Conservation (phyloP, 1,140 invertebrate species). For the Andricus grossulariae region DNA sequence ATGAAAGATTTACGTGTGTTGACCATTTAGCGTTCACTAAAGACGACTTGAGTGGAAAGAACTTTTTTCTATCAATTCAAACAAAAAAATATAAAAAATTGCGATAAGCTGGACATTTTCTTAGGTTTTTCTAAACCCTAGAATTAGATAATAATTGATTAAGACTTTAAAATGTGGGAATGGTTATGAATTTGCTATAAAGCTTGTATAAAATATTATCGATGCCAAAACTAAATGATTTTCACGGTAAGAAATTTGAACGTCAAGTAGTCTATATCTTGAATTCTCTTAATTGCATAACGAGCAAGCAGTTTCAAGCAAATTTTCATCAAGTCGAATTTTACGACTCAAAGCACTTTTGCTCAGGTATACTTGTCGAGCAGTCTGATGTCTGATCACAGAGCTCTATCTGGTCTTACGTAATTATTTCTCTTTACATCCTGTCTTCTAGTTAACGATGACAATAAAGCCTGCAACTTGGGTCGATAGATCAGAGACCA, state of each 20-base stretch:
- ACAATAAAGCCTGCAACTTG: not conserved
- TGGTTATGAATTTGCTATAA: too few species aligned
- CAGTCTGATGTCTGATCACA: constrained; percentile 4
- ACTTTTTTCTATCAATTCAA: too few species aligned
- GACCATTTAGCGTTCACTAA: too few species aligned
- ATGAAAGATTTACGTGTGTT: too few species aligned
- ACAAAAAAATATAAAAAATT: too few species aligned
- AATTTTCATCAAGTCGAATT: constrained; percentile 18
- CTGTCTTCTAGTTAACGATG: not conserved
- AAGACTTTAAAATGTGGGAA: too few species aligned
- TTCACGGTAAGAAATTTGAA: not conserved
- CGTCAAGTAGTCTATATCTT: not conserved
- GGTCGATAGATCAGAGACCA: not conserved
- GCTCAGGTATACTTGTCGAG: not conserved
- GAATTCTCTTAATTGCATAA: constrained; percentile 16
- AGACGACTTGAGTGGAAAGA: too few species aligned
- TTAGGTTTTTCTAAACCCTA: too few species aligned
- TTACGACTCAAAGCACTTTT: constrained; percentile 9
- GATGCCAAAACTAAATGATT: not conserved
- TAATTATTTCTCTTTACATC: constrained; percentile 14
- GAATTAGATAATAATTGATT: too few species aligned
- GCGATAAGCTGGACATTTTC: too few species aligned
- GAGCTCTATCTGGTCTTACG: not conserved
- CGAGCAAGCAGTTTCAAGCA: constrained; percentile 8
- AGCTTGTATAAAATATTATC: too few species aligned